Evolutionary conservation across 2,113 vertebrate genomes (phyloP).

Genomic region (Gobius niger): DNA sequence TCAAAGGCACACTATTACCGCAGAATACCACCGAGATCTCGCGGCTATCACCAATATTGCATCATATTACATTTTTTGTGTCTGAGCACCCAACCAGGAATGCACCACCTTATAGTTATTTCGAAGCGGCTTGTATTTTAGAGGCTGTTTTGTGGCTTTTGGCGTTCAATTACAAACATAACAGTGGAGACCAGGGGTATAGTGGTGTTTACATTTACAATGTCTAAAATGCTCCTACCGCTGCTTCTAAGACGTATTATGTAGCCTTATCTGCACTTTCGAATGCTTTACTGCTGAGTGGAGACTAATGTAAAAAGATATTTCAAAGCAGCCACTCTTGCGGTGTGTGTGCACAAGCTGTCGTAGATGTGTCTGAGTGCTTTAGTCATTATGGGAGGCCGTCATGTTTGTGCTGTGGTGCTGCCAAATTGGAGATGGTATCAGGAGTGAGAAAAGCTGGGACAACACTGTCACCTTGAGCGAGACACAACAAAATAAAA

Average conservation of each 20-base stretch:
- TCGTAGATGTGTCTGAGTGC: not conserved
- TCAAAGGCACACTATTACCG: slow-evolving; percentile 52
- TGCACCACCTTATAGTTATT: slow-evolving; percentile 3
- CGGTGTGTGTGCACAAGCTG: not conserved
- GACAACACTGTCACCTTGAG: slow-evolving; percentile 31
- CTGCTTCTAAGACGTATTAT: slow-evolving; percentile 7
- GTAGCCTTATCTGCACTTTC: slow-evolving; percentile 16
- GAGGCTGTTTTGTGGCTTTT: slow-evolving; percentile 33
- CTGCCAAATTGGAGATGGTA: slow-evolving; percentile 5
- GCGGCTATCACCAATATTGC: slow-evolving; percentile 48
- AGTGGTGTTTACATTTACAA: not conserved
- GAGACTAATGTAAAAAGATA: not conserved
- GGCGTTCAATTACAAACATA: slow-evolving; percentile 27
- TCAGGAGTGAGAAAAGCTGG: slow-evolving; percentile 13
- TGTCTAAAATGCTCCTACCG: slow-evolving; percentile 12
- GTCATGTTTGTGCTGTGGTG: slow-evolving; percentile 5
- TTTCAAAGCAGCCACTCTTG: not conserved
- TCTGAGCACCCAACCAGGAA: slow-evolving; percentile 37
- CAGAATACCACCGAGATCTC: slow-evolving; percentile 36
- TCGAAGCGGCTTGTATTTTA: slow-evolving; percentile 31
- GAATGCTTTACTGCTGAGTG: not conserved
- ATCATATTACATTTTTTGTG: slow-evolving; percentile 50
- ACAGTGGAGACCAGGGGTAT: not conserved
- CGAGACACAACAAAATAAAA: slow-evolving; percentile 13
- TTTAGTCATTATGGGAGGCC: slow-evolving; percentile 7